Evolutionary conservation across 2,888 invertebrate species (phyloP), one percentile per base, ranked within the genome.

Genomic region (Drosophila melanosoma): DNA sequence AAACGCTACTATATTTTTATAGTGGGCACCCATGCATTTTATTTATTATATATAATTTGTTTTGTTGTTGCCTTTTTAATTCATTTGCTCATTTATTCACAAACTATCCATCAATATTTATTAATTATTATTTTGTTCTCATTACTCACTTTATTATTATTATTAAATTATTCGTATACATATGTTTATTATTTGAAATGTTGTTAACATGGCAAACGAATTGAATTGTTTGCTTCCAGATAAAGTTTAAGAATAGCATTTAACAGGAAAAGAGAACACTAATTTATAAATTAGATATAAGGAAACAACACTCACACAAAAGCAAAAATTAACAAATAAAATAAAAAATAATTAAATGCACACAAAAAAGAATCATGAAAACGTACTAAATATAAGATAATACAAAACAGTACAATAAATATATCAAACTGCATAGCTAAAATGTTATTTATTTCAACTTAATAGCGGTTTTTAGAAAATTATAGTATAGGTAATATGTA

Each of bases 161-260:
- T 38, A 56, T 26, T 38, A 56, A 32, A 5, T 42, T 66, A 57
- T 57, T 32, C 20, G 20, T 32, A 15, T 40, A 40, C 33, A 61
- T 52, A 70, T 62, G 67, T 52, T n/a, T 58, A 62, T 60, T 68
- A 75, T 68, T 74, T 45, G 49, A 79, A 68, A 59, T 68, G 83
- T 84, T 84, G 77, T 85, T 83, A 74, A 82, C 68, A 65, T 66
- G 59, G 80, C 78, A 81, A 74, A 60, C 73, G 57, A 66, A 69
- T 70, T 52, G 45, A 38, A 69, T 62, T 62, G 76, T 82, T 84
- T 84, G 84, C 84, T 84, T 81, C 74, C 73, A 82, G 56, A 70
- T 74, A 63, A 69, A 71, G 53, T n/a, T 48, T 82, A 86, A 84
- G 83, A 61, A 76, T 86, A 86, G 85, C 84, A 85, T 85, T 85